Evolutionary conservation across 2,113 vertebrate genomes (phyloP), one percentile per base, ranked within the genome.

Genomic region (Dicerorhinus sumatrensis): DNA sequence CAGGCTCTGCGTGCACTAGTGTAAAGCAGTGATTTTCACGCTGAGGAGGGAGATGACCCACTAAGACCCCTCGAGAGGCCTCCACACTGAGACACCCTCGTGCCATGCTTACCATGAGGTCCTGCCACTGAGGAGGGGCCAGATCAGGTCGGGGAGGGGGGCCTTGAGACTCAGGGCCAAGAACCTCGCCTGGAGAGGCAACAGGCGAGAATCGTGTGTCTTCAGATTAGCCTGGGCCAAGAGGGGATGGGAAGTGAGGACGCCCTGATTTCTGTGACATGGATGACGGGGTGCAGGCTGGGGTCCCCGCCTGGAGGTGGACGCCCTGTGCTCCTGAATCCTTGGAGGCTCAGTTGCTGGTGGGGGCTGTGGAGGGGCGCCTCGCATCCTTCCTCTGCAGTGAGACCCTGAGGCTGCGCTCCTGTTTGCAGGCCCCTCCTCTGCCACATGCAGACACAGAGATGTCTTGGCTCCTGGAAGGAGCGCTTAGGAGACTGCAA

Each of bases 71-170:
- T 70, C 1, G 20, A 2, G 48, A 42, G 39, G 76, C 21, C 51
- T 27, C 48, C 20, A 25, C 9, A 20, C 48, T 8, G 23, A 72
- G 81, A 9, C 9, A 21, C 29, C 21, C 54, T 23, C 2, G 13
- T 36, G 36, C 18, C 11, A 18, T 2, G 0, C 4, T 23, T 25
- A 42, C 20, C 48, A 20, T 0, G 9, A 1, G 63, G 4, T 54
- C 58, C n/a, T 9, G 20, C 29, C 23, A 5, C 56, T 33, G 36
- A 8, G 12, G 13, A 20, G 29, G 48, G 36, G 27, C 70, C 21
- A 27, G 5, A 4, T 21, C 21, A 33, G 25, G 18, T 14, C 23
- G 33, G 36, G 0, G 6, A 42, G 42, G 17, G 83, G 5, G 31
- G 51, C 25, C 33, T 39, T 12, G 63, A 54, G 54, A 39, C 18